Percentiles rank a stretch among this genome's conserved stretches.
phyloP scores from a whole-genome alignment of 2,113 vertebrate species.

The Dicerorhinus sumatrensis region DNA sequence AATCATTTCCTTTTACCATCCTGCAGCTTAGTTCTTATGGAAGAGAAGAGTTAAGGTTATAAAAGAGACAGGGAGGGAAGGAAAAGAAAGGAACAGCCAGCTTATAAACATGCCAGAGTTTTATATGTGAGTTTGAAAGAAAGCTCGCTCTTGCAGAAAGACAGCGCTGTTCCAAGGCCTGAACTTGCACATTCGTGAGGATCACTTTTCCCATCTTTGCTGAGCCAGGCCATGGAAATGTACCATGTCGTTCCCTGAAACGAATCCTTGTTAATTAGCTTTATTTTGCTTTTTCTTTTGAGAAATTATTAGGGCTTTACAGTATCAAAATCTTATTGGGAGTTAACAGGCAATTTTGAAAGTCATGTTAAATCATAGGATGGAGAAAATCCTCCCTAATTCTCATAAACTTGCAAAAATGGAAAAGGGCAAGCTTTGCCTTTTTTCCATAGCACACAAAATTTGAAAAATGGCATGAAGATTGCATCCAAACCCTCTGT shows the following conservation, averaged over 20 bases:
- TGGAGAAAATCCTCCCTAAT: constrained; percentile 41
- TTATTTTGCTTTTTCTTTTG: constrained; percentile 15
- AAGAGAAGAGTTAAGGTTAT: background rate
- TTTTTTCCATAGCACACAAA: background rate
- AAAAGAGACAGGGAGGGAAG: background rate
- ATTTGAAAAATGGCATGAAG: constrained; percentile 54
- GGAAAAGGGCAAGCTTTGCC: constrained; percentile 48
- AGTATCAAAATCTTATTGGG: background rate
- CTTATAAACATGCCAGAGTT: constrained; percentile 16
- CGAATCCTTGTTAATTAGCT: constrained; percentile 28
- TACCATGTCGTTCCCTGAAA: background rate
- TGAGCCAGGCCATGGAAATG: constrained; percentile 50
- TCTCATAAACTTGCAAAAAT: constrained; percentile 57
- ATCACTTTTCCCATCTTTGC: background rate
- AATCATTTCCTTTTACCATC: constrained; percentile 75
- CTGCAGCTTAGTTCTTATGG: constrained; percentile 37
- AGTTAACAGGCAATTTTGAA: constrained; percentile 50
- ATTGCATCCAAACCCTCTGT: background rate
- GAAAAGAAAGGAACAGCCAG: constrained; percentile 4
- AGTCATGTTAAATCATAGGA: constrained; percentile 37
- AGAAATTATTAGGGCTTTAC: background rate
- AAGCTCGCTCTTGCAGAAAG: background rate
- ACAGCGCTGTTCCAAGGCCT: constrained; percentile 44
- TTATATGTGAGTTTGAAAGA: constrained; percentile 47
- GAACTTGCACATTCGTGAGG: background rate